Evolutionary conservation across 2,113 vertebrate species (phyloP).

Genomic region (Dasyornis broadbenti): DNA sequence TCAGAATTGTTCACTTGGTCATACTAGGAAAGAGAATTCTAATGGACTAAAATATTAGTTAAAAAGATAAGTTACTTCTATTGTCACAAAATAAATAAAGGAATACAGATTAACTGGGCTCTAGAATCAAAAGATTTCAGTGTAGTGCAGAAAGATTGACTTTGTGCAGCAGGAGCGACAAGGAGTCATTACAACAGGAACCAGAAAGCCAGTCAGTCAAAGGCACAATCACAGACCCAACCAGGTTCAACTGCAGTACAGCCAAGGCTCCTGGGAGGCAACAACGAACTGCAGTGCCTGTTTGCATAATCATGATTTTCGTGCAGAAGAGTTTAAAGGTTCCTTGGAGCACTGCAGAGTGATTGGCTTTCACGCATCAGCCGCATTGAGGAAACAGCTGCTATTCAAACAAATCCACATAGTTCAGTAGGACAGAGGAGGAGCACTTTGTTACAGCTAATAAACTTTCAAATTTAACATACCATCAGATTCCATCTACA

Average conservation of each 20-base stretch:
- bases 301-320: neutral
- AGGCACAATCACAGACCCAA: neutral
- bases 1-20: neutral
- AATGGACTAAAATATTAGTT: neutral
- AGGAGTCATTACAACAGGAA: neutral
- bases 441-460: slow-evolving; percentile 20
- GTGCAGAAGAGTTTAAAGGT: slow-evolving; percentile 8
- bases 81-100: neutral
- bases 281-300: neutral
- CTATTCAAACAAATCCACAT: slow-evolving; percentile 36
- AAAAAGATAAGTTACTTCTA: neutral
- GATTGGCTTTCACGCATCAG: neutral
- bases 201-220: neutral
- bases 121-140: neutral
- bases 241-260: neutral
- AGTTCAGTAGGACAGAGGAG: slow-evolving; percentile 16
- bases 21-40: neutral
- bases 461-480: slow-evolving; percentile 28
- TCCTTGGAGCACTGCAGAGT: neutral
- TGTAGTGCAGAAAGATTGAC: neutral
- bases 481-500: slow-evolving; percentile 36
- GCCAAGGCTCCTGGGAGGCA: neutral
- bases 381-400: slow-evolving; percentile 51
- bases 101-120: neutral
- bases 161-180: neutral